These are phyloP conservation scores for Trogon surrucura DNA, from an alignment of 2,113 vertebrate genomes.

Conservation along the genomic window DNA sequence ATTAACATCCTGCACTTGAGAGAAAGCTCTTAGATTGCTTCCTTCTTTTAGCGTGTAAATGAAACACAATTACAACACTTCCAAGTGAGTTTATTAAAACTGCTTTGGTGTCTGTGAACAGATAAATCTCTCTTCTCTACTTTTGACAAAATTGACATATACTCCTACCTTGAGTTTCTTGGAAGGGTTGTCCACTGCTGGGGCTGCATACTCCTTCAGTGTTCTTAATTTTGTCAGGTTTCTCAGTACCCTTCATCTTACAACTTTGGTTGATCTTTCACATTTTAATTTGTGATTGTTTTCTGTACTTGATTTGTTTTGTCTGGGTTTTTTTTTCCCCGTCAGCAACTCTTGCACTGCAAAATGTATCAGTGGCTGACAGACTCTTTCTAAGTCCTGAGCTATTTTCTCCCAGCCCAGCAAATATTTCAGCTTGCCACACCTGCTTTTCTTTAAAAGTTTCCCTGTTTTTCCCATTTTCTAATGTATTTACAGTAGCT, in stretches of 20 bases:
- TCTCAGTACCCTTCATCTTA: not conserved
- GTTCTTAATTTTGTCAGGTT: not conserved
- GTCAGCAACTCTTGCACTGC: not conserved
- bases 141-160: not conserved
- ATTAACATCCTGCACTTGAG: not conserved
- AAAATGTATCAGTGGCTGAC: not conserved
- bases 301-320: no score
- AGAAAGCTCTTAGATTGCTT: not conserved
- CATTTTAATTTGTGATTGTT: not conserved
- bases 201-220: not conserved
- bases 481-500: not conserved
- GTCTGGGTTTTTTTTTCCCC: not conserved
- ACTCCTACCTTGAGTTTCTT: not conserved
- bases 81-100: not conserved
- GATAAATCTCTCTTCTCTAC: not conserved
- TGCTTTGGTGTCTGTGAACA: not conserved
- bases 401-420: not conserved
- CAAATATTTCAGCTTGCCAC: not conserved
- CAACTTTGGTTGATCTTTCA: not conserved
- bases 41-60: not conserved
- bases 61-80: constrained; percentile 9
- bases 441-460: not conserved
- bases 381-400: not conserved
- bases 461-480: not conserved
- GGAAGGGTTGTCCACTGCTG: not conserved